phyloP scores from a whole-genome alignment of 2,113 vertebrate species.

The Isichthys henryi region DNA sequence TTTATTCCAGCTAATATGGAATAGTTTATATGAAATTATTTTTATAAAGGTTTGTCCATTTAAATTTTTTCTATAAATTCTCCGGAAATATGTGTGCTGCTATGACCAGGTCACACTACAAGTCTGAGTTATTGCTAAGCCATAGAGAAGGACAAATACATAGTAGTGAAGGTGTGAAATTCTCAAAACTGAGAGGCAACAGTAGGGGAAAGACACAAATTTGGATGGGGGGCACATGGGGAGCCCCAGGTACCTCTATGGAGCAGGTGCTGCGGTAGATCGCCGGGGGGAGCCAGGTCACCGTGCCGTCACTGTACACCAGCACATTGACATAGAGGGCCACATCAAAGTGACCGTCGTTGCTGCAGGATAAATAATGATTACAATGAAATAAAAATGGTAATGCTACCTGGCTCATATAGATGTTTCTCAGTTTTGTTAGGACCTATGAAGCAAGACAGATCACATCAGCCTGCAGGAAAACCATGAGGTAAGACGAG shows the following conservation, averaged over 20 bases:
- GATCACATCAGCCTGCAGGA: neutral
- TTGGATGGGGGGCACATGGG: neutral
- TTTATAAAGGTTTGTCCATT: neutral
- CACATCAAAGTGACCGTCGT: slow-evolving; percentile 77
- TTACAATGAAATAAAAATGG: neutral
- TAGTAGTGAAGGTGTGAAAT: neutral
- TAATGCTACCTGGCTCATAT: neutral
- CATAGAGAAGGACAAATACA: neutral
- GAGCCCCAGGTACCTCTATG: slow-evolving; percentile 54
- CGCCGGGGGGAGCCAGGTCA: slow-evolving; percentile 77
- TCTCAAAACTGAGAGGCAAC: neutral
- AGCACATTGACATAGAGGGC: slow-evolving; percentile 73
- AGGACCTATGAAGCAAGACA: neutral
- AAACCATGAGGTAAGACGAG: neutral
- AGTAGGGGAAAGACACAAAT: neutral
- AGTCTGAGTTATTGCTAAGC: neutral
- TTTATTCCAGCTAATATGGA: neutral
- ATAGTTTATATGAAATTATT: neutral
- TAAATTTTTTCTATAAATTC: neutral
- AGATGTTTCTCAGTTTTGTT: neutral
- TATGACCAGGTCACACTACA: neutral
- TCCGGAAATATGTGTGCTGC: too few species aligned
- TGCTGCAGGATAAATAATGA: slow-evolving; percentile 49
- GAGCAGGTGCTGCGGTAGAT: slow-evolving; percentile 78
- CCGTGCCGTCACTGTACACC: slow-evolving; percentile 60